These are phyloP conservation scores for Agrotis ipsilon DNA, from an alignment of 2,888 invertebrate species.

Conservation along the genomic window DNA sequence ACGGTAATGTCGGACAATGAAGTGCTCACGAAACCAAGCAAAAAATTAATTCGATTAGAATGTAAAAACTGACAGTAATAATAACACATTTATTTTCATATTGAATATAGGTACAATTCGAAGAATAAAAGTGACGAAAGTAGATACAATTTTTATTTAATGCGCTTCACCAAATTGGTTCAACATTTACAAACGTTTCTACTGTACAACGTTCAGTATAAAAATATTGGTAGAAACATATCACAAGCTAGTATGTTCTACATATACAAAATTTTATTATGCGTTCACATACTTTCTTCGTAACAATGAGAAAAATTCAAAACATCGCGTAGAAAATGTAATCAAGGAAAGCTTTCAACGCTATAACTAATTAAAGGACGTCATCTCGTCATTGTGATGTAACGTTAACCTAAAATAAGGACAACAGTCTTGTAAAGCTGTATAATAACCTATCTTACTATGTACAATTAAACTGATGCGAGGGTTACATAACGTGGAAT, in stretches of 20 bases:
- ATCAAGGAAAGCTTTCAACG: conserved; percentile 48
- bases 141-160: conserved; percentile 72
- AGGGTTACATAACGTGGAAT: conserved; percentile 64
- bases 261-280: conserved; percentile 62
- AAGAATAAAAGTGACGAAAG: conserved; percentile 78
- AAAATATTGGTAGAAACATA: conserved; percentile 64
- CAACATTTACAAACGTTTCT: conserved; percentile 55
- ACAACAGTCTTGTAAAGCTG: conserved; percentile 84
- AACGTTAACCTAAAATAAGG: conserved; percentile 71
- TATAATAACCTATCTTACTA: conserved; percentile 58
- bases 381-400: conserved; percentile 70
- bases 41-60: conserved; percentile 77
- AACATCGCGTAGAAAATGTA: conserved; percentile 43
- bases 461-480: conserved; percentile 63
- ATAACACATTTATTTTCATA: conserved; percentile 83
- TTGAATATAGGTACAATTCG: conserved; percentile 78
- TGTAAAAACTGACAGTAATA: conserved; percentile 68
- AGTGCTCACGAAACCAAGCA: conserved; percentile 65
- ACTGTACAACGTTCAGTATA: conserved; percentile 65
- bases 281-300: conserved; percentile 46
- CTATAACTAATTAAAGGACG: conserved; percentile 34
- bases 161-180: conserved; percentile 66
- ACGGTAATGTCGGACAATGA: conserved; percentile 75
- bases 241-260: conserved; percentile 51
- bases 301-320: conserved; percentile 37